These are phyloP conservation scores for Dasysyrphus tricinctus DNA, from an alignment of 2,888 invertebrate species.

Conservation along the genomic window DNA sequence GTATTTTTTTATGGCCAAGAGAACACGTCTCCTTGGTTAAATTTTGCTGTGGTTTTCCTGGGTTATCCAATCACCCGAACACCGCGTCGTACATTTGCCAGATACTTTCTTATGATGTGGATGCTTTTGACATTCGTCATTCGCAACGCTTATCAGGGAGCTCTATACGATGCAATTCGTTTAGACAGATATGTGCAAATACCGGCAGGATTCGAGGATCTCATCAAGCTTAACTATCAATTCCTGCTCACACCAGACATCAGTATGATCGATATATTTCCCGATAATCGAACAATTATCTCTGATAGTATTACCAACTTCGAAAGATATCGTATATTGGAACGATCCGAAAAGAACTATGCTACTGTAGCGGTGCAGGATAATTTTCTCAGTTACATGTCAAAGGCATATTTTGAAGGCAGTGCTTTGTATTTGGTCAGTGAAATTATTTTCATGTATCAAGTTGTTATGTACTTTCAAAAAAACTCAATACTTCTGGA, in stretches of 20 bases:
- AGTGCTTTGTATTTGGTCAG: constrained; percentile 77
- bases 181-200: constrained; percentile 69
- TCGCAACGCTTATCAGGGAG: constrained; percentile 80
- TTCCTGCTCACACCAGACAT: constrained; percentile 70
- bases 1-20: constrained; percentile 73
- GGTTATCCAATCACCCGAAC: constrained; percentile 77
- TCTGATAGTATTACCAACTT: neutral
- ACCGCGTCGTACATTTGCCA: constrained; percentile 77
- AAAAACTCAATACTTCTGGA: constrained; percentile 78
- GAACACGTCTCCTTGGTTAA: constrained; percentile 75
- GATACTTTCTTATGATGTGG: constrained; percentile 79
- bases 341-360: neutral
- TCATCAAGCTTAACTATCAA: constrained; percentile 77
- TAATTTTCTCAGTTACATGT: constrained; percentile 78
- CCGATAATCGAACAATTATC: constrained; percentile 66
- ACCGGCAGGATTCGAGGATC: constrained; percentile 76
- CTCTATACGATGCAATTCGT: constrained; percentile 79
- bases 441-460: constrained; percentile 78
- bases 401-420: constrained; percentile 56
- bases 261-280: constrained; percentile 77
- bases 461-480: constrained; percentile 78
- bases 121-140: constrained; percentile 78
- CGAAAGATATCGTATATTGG: neutral
- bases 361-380: constrained; percentile 74
- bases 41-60: constrained; percentile 74